Conservation (phyloP, 1,140 invertebrate species). For the Leptonema lineaticorne region DNA sequence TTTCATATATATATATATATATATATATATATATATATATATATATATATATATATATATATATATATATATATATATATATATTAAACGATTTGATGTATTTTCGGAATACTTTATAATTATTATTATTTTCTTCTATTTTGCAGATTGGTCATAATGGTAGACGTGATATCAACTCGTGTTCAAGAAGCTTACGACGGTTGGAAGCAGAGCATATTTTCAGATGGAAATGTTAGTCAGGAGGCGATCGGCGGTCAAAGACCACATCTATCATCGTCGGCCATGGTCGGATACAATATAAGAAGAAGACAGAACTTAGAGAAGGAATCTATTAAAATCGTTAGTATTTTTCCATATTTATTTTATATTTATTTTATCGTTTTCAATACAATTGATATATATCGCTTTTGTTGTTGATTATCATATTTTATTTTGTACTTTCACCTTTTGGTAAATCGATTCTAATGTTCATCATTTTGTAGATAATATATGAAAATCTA, state of each 20-base stretch:
- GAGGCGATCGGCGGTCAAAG: constrained; percentile 6
- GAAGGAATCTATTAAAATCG: constrained; percentile 47
- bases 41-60: not conserved
- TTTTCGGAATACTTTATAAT: no score
- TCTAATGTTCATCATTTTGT: no score
- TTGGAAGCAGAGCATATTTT: constrained; percentile 51
- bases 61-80: not conserved
- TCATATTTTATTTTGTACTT: no score
- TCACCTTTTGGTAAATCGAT: no score
- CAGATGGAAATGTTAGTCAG: constrained; percentile 45
- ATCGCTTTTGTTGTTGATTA: not conserved
- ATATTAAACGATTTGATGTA: no score
- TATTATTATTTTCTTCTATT: constrained; percentile 7
- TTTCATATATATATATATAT: not conserved
- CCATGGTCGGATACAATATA: constrained; percentile 42
- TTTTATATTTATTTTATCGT: not conserved
- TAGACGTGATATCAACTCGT: constrained; percentile 59
- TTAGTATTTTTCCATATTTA: constrained; percentile 40
- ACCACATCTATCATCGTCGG: constrained; percentile 24
- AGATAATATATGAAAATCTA: no score
- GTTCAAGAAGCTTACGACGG: constrained; percentile 59
- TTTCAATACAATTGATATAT: no score
- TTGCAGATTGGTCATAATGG: constrained; percentile 59
- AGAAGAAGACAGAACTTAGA: constrained; percentile 51
- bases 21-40: not conserved